Percentiles rank a stretch among this genome's conserved stretches.
phyloP scores from a whole-genome alignment of 2,113 vertebrate species.

The Mustelus asterias region DNA sequence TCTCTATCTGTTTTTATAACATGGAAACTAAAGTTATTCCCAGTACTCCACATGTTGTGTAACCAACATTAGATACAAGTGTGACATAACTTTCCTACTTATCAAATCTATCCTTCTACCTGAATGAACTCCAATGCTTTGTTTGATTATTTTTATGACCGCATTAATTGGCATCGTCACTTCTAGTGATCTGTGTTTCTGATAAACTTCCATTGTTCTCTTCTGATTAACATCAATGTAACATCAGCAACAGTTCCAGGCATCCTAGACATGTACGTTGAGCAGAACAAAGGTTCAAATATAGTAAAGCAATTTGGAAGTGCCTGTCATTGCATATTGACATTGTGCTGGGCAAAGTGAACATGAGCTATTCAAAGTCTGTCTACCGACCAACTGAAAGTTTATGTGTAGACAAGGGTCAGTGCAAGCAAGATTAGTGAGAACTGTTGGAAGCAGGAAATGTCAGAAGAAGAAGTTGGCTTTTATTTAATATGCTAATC shows the following conservation, averaged over 20 bases:
- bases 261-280: not conserved
- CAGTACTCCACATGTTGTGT: not conserved
- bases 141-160: not conserved
- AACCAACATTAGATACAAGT: not conserved
- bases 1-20: not conserved
- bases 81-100: not conserved
- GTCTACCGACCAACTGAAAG: not conserved
- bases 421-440: not conserved
- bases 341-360: not conserved
- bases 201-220: not conserved
- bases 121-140: not conserved
- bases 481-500: not conserved
- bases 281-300: not conserved
- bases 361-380: not conserved
- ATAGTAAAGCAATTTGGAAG: not conserved
- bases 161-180: not conserved
- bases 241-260: not conserved
- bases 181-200: not conserved
- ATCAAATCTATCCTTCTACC: not conserved
- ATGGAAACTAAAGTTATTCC: not conserved
- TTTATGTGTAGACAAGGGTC: not conserved
- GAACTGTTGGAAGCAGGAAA: not conserved
- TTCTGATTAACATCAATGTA: not conserved
- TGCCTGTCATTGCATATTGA: not conserved
- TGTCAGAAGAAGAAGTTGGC: not conserved